Evolutionary conservation across 2,888 invertebrate genomes (phyloP).

Genomic region (Pollenia griseotomentosa): DNA sequence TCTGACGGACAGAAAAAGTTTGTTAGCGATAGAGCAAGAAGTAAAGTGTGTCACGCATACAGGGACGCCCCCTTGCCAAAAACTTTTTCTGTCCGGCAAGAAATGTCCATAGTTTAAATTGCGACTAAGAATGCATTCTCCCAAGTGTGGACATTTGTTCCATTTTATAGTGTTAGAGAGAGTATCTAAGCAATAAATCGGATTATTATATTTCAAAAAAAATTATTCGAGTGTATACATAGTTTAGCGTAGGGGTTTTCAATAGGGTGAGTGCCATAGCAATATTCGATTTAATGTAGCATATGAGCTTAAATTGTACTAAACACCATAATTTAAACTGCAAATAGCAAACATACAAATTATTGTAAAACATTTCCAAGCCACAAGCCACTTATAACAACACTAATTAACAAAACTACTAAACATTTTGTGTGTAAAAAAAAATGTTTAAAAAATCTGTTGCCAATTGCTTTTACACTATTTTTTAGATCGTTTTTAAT

Average conservation of each 20-base stretch:
- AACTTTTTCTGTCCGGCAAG: no score
- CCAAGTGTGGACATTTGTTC: background rate
- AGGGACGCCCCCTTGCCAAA: no score
- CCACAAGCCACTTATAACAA: background rate
- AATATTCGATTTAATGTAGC: constrained; percentile 35
- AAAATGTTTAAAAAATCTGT: background rate
- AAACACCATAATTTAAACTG: constrained; percentile 5
- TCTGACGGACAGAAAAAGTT: no score
- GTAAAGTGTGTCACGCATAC: no score
- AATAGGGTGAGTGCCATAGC: background rate
- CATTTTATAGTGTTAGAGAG: no score
- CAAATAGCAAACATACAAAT: background rate
- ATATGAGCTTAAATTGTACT: constrained; percentile 30
- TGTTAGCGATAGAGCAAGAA: no score
- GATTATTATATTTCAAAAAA: no score
- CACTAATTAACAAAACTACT: background rate
- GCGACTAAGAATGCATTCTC: background rate
- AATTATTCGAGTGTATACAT: background rate
- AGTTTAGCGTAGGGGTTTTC: background rate
- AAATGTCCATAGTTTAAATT: no score
- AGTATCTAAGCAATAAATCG: no score
- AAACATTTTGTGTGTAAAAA: background rate
- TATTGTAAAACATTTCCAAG: background rate
- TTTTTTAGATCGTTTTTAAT: background rate
- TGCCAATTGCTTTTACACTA: background rate